Evolutionary conservation across 37 sponge, comb jelly and placozoan species (phyloP).

Genomic region (Aplysina aerophoba): DNA sequence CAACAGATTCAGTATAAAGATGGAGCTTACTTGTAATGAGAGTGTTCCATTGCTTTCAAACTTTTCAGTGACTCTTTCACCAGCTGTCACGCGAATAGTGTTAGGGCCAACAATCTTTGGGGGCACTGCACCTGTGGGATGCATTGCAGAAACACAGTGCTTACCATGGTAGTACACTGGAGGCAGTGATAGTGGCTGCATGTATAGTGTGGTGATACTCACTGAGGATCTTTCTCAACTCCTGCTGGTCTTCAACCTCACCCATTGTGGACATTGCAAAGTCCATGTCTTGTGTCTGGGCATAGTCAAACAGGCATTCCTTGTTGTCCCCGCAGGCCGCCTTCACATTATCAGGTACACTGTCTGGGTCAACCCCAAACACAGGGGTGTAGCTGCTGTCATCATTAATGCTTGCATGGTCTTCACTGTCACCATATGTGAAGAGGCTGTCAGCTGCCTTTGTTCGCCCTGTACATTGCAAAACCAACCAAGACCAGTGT

Average conservation of each 20-base stretch:
- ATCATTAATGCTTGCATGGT: neutral
- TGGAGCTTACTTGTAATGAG: neutral
- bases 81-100: neutral
- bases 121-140: neutral
- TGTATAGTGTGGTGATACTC: neutral
- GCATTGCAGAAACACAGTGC: neutral
- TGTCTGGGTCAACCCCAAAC: slow-evolving; percentile 17
- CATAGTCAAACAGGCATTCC: neutral
- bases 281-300: neutral
- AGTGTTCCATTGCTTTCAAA: neutral
- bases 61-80: neutral
- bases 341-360: slow-evolving; percentile 10
- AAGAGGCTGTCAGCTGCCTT: neutral
- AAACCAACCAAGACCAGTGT: too few relatives aligned
- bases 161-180: too few relatives aligned
- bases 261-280: slow-evolving; percentile 4
- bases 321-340: neutral
- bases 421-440: neutral
- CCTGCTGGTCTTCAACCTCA: neutral
- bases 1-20: too few relatives aligned
- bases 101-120: neutral
- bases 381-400: neutral
- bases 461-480: slow-evolving; percentile 1
- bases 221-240: neutral
- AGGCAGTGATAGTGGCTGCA: neutral